Percentiles rank a stretch among this genome's conserved stretches.
phyloP scores from a whole-genome alignment of 2,797 vertebrate species.

The Sparus aurata region DNA sequence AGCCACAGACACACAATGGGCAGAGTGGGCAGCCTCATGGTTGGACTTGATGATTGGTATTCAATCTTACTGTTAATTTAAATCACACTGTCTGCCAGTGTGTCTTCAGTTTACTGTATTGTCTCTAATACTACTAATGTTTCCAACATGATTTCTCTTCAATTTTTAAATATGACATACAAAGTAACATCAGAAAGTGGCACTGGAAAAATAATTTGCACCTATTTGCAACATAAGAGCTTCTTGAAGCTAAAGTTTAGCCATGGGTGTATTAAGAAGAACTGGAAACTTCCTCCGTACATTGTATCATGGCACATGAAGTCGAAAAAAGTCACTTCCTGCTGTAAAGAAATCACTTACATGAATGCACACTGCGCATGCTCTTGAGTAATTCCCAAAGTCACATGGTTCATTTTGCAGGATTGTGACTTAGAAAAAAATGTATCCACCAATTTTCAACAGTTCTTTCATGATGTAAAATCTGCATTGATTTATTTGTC shows the following conservation, averaged over 20 bases:
- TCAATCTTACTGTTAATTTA: slow-evolving; percentile 19
- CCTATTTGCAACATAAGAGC: neutral
- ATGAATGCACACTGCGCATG: too few species aligned
- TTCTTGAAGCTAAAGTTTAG: neutral
- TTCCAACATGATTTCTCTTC: neutral
- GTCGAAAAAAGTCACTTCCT: too few species aligned
- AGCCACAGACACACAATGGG: slow-evolving; percentile 45
- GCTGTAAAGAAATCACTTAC: too few species aligned
- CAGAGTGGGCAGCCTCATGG: slow-evolving; percentile 66
- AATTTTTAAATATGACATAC: neutral
- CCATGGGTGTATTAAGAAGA: too few species aligned
- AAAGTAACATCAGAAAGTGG: too few species aligned
- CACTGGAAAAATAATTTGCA: neutral
- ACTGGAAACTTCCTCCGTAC: too few species aligned
- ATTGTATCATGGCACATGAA: too few species aligned
- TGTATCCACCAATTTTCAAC: too few species aligned
- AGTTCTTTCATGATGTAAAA: too few species aligned
- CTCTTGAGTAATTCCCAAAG: too few species aligned
- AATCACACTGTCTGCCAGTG: slow-evolving; percentile 25
- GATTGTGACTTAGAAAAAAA: too few species aligned
- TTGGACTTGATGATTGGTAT: slow-evolving; percentile 24
- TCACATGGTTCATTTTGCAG: too few species aligned
- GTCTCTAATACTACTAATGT: neutral
- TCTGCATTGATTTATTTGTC: neutral
- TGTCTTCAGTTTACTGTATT: neutral